Percentiles rank a stretch among this genome's conserved stretches.
phyloP scores from a whole-genome alignment of 2,888 invertebrate genomes.

The Euzetes globulus region DNA sequence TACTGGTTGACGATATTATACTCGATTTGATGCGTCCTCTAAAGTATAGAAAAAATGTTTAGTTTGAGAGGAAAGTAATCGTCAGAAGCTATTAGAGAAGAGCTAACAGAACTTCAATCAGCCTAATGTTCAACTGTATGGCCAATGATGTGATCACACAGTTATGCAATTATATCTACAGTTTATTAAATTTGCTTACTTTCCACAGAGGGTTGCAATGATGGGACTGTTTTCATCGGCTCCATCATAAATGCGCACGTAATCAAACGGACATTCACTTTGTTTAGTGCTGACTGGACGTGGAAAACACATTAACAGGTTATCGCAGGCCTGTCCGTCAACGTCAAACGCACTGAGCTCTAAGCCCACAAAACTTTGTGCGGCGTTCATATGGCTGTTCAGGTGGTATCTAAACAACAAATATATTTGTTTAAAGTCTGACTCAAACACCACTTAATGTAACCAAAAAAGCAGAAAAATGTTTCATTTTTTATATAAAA shows the following conservation, averaged over 20 bases:
- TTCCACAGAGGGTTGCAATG: constrained; percentile 75
- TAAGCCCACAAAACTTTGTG: constrained; percentile 39
- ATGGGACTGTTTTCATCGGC: constrained; percentile 76
- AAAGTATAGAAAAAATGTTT: neutral
- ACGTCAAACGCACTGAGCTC: constrained; percentile 61
- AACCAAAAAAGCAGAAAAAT: neutral
- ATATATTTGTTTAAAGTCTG: neutral
- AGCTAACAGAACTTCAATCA: neutral
- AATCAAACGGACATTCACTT: constrained; percentile 79
- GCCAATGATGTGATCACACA: neutral
- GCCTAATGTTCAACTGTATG: neutral
- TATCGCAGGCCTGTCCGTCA: constrained; percentile 85
- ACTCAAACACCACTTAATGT: neutral
- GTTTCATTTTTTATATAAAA: neutral
- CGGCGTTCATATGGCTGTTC: too few species aligned
- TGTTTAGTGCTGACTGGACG: constrained; percentile 68
- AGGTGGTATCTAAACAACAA: constrained; percentile 64
- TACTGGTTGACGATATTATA: constrained; percentile 73
- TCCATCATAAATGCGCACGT: constrained; percentile 80
- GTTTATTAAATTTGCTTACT: constrained; percentile 22
- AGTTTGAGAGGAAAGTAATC: too few species aligned
- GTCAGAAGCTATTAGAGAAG: neutral
- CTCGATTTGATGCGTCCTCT: constrained; percentile 41
- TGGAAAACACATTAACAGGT: constrained; percentile 90
- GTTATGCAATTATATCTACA: neutral